These are phyloP conservation scores for Hemicentrotus pulcherrimus DNA, from an alignment of 35 echinoderm and acorn worm genomes.

Conservation along the genomic window DNA sequence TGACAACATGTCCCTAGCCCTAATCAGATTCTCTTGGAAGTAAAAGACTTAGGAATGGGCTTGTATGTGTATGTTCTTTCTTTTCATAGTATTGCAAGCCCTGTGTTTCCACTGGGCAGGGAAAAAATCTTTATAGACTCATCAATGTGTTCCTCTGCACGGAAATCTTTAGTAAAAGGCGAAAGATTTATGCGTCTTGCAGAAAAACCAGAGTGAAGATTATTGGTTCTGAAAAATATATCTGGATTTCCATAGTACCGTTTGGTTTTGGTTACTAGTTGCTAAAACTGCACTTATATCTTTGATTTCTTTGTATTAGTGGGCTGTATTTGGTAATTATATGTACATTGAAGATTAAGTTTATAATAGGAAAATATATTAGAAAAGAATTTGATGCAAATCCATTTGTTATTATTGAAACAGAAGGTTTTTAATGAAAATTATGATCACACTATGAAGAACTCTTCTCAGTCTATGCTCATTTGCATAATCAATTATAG, in stretches of 20 bases:
- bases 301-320: neutral
- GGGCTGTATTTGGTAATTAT: neutral
- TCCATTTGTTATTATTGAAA: neutral
- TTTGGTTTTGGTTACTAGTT: neutral
- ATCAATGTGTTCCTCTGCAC: conserved; percentile 80
- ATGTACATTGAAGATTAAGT: neutral
- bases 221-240: neutral
- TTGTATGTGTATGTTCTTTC: conserved; percentile 18
- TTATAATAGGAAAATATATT: neutral
- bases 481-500: neutral
- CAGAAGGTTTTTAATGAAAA: neutral
- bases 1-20: too few relatives aligned
- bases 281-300: neutral
- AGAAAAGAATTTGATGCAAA: neutral
- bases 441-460: neutral
- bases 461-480: neutral
- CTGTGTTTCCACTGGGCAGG: conserved; percentile 53
- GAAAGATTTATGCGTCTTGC: conserved; percentile 87
- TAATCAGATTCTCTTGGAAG: too few relatives aligned
- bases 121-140: conserved; percentile 75
- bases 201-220: conserved; percentile 73
- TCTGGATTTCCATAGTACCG: neutral
- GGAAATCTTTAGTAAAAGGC: conserved; percentile 89
- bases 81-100: conserved; percentile 53
- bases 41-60: too few relatives aligned